phyloP scores from a whole-genome alignment of 2,888 invertebrate species.

The Podabrus alpinus region DNA sequence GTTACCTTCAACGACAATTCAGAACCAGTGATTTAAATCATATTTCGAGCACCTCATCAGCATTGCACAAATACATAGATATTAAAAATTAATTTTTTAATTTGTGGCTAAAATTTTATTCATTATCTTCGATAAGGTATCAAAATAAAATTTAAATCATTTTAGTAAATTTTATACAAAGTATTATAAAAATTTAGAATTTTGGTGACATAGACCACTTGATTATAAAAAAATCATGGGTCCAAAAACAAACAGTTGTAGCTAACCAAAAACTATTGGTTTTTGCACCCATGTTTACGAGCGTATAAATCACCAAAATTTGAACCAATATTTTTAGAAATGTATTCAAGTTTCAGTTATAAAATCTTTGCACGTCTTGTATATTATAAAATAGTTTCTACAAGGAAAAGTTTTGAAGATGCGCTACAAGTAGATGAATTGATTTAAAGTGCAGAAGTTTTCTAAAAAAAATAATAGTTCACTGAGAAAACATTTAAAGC shows the following conservation, averaged over 20 bases:
- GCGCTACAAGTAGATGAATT: conserved; percentile 24
- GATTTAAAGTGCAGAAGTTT: conserved; percentile 31
- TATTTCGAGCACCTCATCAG: background rate
- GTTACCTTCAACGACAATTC: background rate
- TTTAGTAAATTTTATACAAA: background rate
- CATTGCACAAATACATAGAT: background rate
- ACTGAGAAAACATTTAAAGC: conserved; percentile 49
- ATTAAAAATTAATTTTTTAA: no score
- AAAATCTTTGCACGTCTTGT: background rate
- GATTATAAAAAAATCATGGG: background rate
- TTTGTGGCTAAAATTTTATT: background rate
- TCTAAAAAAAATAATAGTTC: conserved; percentile 20
- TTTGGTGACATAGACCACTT: background rate
- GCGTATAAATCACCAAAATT: background rate
- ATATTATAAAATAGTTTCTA: conserved; percentile 7
- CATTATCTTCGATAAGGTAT: background rate
- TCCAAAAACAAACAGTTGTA: background rate
- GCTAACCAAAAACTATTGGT: background rate
- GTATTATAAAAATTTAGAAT: background rate
- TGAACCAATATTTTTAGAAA: background rate
- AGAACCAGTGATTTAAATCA: background rate
- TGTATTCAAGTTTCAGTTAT: background rate
- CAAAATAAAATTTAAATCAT: background rate
- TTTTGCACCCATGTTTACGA: background rate
- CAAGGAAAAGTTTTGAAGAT: conserved; percentile 9